A percentile compares a stretch with the other conserved stretches of the same genome.
phyloP scores from a whole-genome alignment of 1,140 invertebrate genomes.

The Tetragnatha versicolor region DNA sequence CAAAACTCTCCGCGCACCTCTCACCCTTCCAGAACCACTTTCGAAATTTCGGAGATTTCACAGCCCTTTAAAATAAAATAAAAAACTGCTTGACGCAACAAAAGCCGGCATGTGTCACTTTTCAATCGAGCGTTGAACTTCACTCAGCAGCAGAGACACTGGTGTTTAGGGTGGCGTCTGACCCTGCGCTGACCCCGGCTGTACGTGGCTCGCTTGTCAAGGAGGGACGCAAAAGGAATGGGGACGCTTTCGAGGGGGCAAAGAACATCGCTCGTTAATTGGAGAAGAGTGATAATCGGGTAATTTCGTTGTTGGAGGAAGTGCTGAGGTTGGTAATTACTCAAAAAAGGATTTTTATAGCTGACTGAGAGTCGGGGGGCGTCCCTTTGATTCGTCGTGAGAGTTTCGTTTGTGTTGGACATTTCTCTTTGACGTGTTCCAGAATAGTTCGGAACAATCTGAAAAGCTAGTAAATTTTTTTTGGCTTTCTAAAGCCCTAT shows the following conservation, averaged over 20 bases:
- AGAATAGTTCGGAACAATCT: neutral
- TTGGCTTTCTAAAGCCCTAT: neutral
- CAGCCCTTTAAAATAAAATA: no score
- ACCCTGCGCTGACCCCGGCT: neutral
- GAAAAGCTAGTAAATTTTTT: neutral
- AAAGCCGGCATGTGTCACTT: no score
- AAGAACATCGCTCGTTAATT: constrained; percentile 3
- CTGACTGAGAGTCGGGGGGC: neutral
- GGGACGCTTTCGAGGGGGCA: neutral
- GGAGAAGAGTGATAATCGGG: constrained; percentile 7
- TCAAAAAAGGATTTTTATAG: constrained; percentile 7
- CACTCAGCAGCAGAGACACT: neutral
- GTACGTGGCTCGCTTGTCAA: constrained; percentile 14
- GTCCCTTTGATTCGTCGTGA: neutral
- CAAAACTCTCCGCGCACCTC: no score
- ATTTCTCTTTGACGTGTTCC: neutral
- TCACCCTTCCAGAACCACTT: no score
- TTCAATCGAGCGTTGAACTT: constrained; percentile 7
- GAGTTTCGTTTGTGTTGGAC: no score
- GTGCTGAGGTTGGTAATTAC: neutral
- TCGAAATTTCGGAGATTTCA: no score
- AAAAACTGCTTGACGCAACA: no score
- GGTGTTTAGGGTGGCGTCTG: constrained; percentile 37
- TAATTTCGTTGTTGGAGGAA: constrained; percentile 7
- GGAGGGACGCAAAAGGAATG: neutral